A percentile compares a stretch with the other conserved stretches of the same genome.
These are phyloP conservation scores for Diachrysia chrysitis DNA, from an alignment of 2,888 invertebrate genomes.

Conservation along the genomic window DNA sequence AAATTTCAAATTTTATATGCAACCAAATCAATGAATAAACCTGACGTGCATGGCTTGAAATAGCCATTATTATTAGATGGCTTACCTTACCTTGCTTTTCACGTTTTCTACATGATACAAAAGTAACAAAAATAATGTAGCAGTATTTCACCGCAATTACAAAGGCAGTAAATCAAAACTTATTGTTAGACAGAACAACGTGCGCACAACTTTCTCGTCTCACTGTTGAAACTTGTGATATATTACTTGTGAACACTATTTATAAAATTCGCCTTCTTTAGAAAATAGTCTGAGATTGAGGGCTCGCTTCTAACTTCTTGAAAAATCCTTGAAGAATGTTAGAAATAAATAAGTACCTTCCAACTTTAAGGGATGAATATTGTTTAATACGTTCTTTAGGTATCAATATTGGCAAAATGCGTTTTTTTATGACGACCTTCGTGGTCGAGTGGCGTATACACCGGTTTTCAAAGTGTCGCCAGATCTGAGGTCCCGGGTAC, in stretches of 20 bases:
- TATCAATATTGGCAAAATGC: too few species aligned
- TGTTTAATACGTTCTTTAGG: too few species aligned
- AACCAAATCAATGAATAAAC: too few species aligned
- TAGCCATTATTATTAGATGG: neutral
- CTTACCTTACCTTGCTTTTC: neutral
- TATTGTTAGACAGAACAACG: constrained; percentile 21
- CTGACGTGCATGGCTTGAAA: too few species aligned
- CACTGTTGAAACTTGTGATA: constrained; percentile 30
- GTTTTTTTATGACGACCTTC: too few species aligned
- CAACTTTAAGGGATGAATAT: too few species aligned
- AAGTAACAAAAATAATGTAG: neutral
- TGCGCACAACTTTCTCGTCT: constrained; percentile 13
- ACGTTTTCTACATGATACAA: neutral
- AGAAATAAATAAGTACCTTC: neutral
- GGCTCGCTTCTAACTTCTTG: neutral
- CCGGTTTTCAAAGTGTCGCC: too few species aligned
- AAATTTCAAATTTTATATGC: too few species aligned
- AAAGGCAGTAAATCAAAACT: constrained; percentile 24
- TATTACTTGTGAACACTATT: constrained; percentile 11
- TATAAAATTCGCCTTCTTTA: constrained; percentile 7
- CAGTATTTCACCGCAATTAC: constrained; percentile 4
- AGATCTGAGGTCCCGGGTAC: too few species aligned
- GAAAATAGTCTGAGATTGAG: constrained; percentile 22
- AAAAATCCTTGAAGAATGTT: constrained; percentile 15
- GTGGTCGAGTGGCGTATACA: too few species aligned